Conservation (phyloP, 2,888 invertebrate genomes). For the Aporophyla lueneburgensis region DNA sequence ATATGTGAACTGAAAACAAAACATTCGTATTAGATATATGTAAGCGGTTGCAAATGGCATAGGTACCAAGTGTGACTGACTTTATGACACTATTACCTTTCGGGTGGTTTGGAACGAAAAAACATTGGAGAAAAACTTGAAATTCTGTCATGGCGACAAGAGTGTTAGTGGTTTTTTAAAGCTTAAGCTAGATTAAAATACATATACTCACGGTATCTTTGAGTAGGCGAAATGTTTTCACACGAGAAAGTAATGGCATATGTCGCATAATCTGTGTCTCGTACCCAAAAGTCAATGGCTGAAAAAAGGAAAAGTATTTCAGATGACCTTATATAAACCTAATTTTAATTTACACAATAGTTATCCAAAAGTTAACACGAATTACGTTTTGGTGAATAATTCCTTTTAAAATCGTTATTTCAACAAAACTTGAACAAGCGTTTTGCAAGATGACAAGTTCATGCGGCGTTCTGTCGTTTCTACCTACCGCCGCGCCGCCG, state of each 20-base stretch:
- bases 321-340: too few species aligned
- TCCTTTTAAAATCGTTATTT: background rate
- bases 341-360: background rate
- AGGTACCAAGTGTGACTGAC: background rate
- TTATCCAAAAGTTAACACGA: background rate
- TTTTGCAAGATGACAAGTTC: background rate
- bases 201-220: conserved; percentile 74
- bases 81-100: background rate
- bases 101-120: background rate
- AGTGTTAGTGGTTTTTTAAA: background rate
- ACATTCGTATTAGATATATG: background rate
- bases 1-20: conserved; percentile 79
- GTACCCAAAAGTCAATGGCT: conserved; percentile 80
- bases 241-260: conserved; percentile 76
- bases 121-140: too few species aligned
- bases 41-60: background rate
- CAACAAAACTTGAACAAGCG: background rate
- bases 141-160: background rate
- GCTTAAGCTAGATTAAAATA: background rate
- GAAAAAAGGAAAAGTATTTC: conserved; percentile 47
- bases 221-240: conserved; percentile 69
- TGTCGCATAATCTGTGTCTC: conserved; percentile 65
- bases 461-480: background rate
- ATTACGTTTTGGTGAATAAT: background rate
- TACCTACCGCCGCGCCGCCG: background rate